These are phyloP conservation scores for Cathartes aura DNA, from an alignment of 2,113 vertebrate species.

Conservation along the genomic window DNA sequence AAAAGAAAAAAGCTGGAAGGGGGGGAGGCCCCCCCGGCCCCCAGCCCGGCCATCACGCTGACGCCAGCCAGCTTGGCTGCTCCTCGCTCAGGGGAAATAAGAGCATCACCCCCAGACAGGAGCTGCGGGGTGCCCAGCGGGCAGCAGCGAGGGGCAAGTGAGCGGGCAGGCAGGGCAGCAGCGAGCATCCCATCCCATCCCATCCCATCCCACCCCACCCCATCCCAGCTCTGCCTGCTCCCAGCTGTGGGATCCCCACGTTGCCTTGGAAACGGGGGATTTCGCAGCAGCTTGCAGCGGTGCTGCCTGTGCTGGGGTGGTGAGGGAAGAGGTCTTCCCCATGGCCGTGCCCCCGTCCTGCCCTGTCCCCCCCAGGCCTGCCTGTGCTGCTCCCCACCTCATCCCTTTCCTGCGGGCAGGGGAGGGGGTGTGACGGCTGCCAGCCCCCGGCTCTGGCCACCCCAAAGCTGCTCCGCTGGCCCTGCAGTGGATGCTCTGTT, in stretches of 20 bases:
- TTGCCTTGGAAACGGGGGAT: constrained; percentile 19
- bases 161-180: not conserved
- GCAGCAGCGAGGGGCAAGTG: not conserved
- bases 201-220: not conserved
- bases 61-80: not conserved
- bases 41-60: fast-evolving
- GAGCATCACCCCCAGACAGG: not conserved
- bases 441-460: not conserved
- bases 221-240: not conserved
- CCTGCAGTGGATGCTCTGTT: not conserved
- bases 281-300: not conserved
- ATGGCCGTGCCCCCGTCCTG: fast-evolving
- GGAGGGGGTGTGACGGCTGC: fast-evolving
- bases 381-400: not conserved
- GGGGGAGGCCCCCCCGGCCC: not conserved
- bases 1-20: not conserved
- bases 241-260: not conserved
- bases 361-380: not conserved
- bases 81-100: not conserved
- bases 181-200: not conserved
- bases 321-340: no score
- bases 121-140: not conserved
- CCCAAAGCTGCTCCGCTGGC: fast-evolving
- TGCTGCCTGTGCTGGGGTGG: not conserved
- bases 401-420: not conserved